These are phyloP conservation scores for Pteruthius melanotis DNA, from an alignment of 2,113 vertebrate species.

Conservation along the genomic window DNA sequence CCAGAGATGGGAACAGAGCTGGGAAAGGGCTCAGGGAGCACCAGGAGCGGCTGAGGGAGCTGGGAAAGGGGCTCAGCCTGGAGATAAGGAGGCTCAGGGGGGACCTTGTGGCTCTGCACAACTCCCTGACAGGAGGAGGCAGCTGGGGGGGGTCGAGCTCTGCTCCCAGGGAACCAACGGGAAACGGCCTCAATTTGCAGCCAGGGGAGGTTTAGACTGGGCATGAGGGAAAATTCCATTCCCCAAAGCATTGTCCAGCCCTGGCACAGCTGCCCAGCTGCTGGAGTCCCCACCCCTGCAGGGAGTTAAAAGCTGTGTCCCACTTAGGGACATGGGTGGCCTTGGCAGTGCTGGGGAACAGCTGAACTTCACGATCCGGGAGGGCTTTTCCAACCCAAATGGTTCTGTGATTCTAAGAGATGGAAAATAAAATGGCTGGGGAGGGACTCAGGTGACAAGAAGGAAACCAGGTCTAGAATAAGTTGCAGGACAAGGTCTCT, in stretches of 20 bases:
- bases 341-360: background rate
- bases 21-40: background rate
- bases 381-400: background rate
- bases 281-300: too few relatives aligned
- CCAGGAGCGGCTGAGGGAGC: background rate
- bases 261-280: background rate
- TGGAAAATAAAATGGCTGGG: background rate
- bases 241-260: background rate
- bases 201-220: background rate
- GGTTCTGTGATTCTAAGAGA: background rate
- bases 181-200: accelerated
- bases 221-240: background rate
- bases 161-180: accelerated
- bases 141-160: accelerated
- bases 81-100: background rate
- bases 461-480: background rate
- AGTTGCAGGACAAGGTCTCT: background rate
- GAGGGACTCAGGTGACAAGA: background rate
- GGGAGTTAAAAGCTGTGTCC: background rate
- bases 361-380: background rate
- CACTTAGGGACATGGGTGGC: background rate
- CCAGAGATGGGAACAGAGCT: accelerated
- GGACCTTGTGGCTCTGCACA: background rate
- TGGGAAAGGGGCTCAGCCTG: background rate
- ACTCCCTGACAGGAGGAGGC: background rate